Conservation (phyloP, 2,113 vertebrate genomes). For the Charina bottae region DNA sequence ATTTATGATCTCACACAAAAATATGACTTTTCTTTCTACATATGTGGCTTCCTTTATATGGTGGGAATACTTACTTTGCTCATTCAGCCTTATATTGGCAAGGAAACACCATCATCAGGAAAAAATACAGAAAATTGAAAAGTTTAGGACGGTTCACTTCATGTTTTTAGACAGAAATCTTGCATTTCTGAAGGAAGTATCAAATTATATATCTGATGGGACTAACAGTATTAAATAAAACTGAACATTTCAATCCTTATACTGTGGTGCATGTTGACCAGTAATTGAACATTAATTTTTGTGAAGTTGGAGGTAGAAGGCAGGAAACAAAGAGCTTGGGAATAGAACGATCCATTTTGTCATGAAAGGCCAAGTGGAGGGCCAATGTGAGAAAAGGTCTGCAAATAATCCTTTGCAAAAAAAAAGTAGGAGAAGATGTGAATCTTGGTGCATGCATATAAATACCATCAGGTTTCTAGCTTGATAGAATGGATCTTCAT, state of each 20-base stretch:
- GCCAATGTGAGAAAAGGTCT: background rate
- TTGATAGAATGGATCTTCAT: background rate
- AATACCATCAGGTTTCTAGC: background rate
- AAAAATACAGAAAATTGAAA: slow-evolving; percentile 60
- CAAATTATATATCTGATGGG: slow-evolving; percentile 40
- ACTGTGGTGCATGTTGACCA: background rate
- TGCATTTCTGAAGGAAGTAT: slow-evolving; percentile 8
- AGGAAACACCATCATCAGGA: slow-evolving; percentile 64
- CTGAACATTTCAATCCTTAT: background rate
- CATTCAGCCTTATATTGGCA: slow-evolving; percentile 75
- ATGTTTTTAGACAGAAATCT: slow-evolving; percentile 26
- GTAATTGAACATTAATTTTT: slow-evolving; percentile 22
- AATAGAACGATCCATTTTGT: background rate
- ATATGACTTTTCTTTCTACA: slow-evolving; percentile 82
- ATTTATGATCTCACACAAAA: slow-evolving; percentile 83
- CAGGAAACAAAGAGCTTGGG: background rate
- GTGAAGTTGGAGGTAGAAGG: background rate
- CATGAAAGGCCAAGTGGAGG: background rate
- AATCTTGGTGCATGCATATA: background rate
- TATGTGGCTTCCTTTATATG: slow-evolving; percentile 80
- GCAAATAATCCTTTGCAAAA: background rate
- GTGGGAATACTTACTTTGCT: slow-evolving; percentile 79
- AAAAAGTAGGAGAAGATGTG: background rate
- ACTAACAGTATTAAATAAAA: slow-evolving; percentile 29
- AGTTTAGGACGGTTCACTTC: slow-evolving; percentile 53